Evolutionary conservation across 2,797 vertebrate genomes (phyloP).

Genomic region (Cetoscarus ocellatus): DNA sequence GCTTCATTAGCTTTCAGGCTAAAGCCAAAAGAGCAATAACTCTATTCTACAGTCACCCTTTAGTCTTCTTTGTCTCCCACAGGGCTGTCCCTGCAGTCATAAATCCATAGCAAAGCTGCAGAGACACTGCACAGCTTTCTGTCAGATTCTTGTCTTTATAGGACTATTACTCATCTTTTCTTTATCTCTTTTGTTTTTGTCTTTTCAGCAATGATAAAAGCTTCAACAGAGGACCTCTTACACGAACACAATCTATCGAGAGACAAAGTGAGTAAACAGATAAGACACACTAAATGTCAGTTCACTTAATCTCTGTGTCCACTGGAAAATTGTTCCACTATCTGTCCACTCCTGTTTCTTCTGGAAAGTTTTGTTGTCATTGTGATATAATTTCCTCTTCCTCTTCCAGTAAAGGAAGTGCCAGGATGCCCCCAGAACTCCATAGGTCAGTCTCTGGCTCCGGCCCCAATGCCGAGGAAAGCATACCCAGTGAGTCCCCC

Average conservation of each 20-base stretch:
- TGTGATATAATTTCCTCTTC: conserved; percentile 77
- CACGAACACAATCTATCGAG: conserved; percentile 86
- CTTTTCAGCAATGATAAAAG: conserved; percentile 88
- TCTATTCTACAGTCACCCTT: conserved; percentile 32
- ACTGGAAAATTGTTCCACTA: conserved; percentile 10
- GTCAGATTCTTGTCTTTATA: conserved; percentile 4
- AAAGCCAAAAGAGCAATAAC: conserved; percentile 29
- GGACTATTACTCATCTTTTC: neutral
- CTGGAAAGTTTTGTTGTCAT: conserved; percentile 56
- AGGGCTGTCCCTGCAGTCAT: conserved; percentile 27
- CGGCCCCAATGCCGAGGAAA: conserved; percentile 92
- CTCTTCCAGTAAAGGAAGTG: conserved; percentile 86
- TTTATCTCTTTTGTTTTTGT: conserved; percentile 23
- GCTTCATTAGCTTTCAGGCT: conserved; percentile 53
- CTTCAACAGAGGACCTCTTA: conserved; percentile 86
- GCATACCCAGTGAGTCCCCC: conserved; percentile 88
- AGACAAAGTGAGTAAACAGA: conserved; percentile 83
- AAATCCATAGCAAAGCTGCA: conserved; percentile 32
- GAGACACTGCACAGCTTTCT: conserved; percentile 1
- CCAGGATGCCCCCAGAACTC: conserved; percentile 85
- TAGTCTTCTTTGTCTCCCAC: conserved; percentile 30
- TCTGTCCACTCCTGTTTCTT: conserved; percentile 36
- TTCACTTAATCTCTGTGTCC: conserved; percentile 17
- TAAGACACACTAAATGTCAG: conserved; percentile 20
- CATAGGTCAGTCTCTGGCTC: conserved; percentile 85